phyloP scores from a whole-genome alignment of 2,888 invertebrate genomes.

The Melanophora roralis region DNA sequence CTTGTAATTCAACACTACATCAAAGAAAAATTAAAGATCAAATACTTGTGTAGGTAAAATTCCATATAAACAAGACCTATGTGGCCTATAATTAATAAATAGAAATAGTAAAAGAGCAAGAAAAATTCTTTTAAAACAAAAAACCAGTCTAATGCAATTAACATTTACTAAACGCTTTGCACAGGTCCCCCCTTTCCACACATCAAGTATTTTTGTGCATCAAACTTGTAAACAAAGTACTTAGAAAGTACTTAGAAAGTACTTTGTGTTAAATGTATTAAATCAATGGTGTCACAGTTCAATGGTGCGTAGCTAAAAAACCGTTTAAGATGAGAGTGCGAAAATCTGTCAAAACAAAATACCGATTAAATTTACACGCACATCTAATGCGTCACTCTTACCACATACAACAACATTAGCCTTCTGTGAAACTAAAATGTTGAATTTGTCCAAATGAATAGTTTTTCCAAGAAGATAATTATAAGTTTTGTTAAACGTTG shows the following conservation, averaged over 20 bases:
- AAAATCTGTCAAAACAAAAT: constrained; percentile 44
- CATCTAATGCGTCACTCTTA: constrained; percentile 19
- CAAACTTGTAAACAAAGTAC: no score
- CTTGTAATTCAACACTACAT: constrained; percentile 46
- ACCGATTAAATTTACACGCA: constrained; percentile 45
- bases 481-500: constrained; percentile 50
- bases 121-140: background rate
- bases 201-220: no score
- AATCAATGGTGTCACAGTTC: constrained; percentile 55
- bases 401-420: background rate
- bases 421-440: no score
- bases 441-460: background rate
- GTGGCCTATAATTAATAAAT: constrained; percentile 58
- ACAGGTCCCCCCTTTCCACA: background rate
- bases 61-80: constrained; percentile 50
- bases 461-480: constrained; percentile 46
- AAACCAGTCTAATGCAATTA: constrained; percentile 62
- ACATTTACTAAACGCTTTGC: constrained; percentile 51
- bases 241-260: background rate
- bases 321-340: constrained; percentile 46
- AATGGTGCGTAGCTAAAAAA: constrained; percentile 53
- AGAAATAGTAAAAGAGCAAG: background rate
- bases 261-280: constrained; percentile 41
- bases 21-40: constrained; percentile 19
- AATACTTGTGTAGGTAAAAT: constrained; percentile 26